Base-by-base conservation (phyloP, 2,888 invertebrate species). In the Papilio protenor region DNA sequence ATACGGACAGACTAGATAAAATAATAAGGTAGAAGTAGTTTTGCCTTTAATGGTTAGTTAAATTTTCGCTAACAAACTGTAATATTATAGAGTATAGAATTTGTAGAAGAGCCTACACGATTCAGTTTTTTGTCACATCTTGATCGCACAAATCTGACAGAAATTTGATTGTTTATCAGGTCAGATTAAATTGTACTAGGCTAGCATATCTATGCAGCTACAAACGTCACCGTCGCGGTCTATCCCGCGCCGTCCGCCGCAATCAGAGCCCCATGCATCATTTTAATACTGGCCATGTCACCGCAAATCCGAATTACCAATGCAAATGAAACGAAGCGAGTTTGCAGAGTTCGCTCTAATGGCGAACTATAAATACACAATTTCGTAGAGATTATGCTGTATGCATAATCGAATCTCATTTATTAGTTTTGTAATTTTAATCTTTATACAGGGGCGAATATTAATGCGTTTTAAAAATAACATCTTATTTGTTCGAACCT, bases 261-360 rank as follows among this genome's bases (percentile, higher is more conserved):
- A 93, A 94, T 94, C 93, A 94, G 90, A 90, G 87, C 81, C 81
- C 91, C 85, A 93, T 94, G 89, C 91, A 92, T 94, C 94, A 94
- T 93, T 89, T 92, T 92, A 94, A 93, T 94, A 93, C 92, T 91
- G 90, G 87, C 89, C 89, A 87, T 90, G 94, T 94, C 94, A 91
- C 89, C 88, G 91, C 92, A 91, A 93, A 93, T 93, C 90, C 90
- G 85, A 90, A 91, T 92, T 88, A 91, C 90, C 90, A 92, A 91
- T 94, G 93, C 94, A 93, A 94, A 94, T 94, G 91, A 90, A 91
- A 91, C 87, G 89, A 88, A 86, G 85, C 85, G 85, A 87, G 86
- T 88, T 86, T 88, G 86, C 87, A 86, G 88, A 89, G 87, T 90
- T 90, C 87, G 84, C 87, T 87, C 89, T 93, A 94, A 93, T 93